Evolutionary conservation across 2,888 invertebrate genomes (phyloP), one percentile per base, ranked within the genome.

Genomic region (Diaphora mendica): DNA sequence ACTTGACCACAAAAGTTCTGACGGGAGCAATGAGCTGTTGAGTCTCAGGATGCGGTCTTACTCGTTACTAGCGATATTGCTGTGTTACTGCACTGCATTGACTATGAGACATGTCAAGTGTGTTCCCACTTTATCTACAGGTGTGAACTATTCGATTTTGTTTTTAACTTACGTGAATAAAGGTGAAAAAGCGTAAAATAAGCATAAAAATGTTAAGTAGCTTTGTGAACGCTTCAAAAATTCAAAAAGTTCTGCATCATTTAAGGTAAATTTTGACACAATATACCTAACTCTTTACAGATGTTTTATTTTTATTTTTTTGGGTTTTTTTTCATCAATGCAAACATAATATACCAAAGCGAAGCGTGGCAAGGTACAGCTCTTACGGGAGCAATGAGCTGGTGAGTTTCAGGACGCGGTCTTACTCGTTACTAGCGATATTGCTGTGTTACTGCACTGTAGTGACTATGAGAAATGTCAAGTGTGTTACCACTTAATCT

Each of bases 1-100:
- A 66, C 64, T 70, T 65, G 72, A 76, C 75, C 75, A 70, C 75
- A 73, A 76, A 33, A 55, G 51, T 26, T 23, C 51, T 62, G 59
- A 67, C 72, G 66, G 72, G 72, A 73, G 75, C 75, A 65, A 72
- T 48, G 55, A 65, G 71, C 30, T 64, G 64, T 62, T 64, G 64
- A 44, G 62, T 42, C 15, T 59, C 62, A 48, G 33, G 48, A 9
- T 59, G 67, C 39, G 72, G 59, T 67, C 70, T 30, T 44, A 55
- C 64, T 72, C 48, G 72, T 75, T 70, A 75, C 70, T 62, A 35
- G 42, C 51, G 55, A n/a, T 64, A 71, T 64, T 74, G 74, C 68
- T 64, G 62, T 59, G 62, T 71, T 68, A 35, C 35, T 55, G 30
- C 68, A 64, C 55, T 69, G 15, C 5, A 20, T 20, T 64, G 39